A percentile compares a stretch with the other conserved stretches of the same genome.
phyloP scores from a whole-genome alignment of 2,113 vertebrate species.

The Dicerorhinus sumatrensis region DNA sequence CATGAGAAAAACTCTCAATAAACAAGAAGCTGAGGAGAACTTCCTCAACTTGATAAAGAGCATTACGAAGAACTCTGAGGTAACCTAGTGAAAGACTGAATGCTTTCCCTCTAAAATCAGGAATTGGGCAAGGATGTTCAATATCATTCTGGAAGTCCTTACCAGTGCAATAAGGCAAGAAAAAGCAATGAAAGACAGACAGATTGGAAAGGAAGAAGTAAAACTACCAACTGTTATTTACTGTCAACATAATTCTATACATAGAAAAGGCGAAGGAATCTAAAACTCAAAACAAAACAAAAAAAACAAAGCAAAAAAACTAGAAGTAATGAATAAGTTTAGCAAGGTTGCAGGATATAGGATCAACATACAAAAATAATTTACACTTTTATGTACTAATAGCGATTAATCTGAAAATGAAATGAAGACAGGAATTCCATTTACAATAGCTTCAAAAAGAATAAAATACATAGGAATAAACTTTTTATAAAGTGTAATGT shows the following conservation, averaged over 20 bases:
- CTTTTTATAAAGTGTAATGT: neutral
- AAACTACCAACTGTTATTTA: neutral
- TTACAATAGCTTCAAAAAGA: neutral
- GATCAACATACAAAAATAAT: neutral
- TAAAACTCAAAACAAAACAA: neutral
- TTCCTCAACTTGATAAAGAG: neutral
- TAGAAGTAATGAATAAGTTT: neutral
- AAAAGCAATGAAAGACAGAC: neutral
- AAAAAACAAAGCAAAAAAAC: neutral
- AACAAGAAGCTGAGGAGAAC: neutral
- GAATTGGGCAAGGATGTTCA: neutral
- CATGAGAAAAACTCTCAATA: neutral
- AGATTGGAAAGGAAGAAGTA: neutral
- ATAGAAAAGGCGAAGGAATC: neutral
- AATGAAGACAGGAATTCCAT: neutral
- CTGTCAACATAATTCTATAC: neutral
- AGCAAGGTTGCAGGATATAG: neutral
- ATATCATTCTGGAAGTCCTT: neutral
- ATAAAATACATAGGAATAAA: neutral
- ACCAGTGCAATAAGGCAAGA: neutral
- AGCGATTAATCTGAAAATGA: too few relatives aligned
- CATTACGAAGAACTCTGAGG: too few relatives aligned
- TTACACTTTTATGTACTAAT: too few relatives aligned
- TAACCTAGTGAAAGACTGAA: too few relatives aligned
- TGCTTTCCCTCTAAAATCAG: neutral